Percentiles rank a stretch among this genome's conserved stretches.
Evolutionary conservation across 1,140 invertebrate genomes (phyloP).

Genomic region (Bombus sylvicola): DNA sequence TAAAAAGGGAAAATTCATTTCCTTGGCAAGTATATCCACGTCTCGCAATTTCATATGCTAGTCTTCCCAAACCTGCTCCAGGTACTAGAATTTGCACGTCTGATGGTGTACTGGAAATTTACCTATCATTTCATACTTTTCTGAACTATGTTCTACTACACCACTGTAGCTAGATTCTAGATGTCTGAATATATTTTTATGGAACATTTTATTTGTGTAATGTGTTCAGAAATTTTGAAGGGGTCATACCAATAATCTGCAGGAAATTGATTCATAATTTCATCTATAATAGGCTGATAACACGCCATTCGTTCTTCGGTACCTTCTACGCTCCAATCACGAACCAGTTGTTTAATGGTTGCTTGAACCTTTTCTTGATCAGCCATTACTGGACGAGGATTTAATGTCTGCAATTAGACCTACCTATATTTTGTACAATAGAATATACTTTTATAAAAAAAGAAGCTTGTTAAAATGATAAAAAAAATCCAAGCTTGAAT

Average conservation of each 20-base stretch:
- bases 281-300: conserved; percentile 95
- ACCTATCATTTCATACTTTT: conserved; percentile 72
- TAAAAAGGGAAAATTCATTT: conserved; percentile 98
- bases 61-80: conserved; percentile 95
- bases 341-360: conserved; percentile 96
- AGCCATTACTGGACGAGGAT: conserved; percentile 77
- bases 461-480: conserved; percentile 41
- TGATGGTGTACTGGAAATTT: conserved; percentile 77
- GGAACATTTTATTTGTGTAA: not conserved
- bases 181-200: not conserved
- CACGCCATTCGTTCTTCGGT: conserved; percentile 92
- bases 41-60: conserved; percentile 96
- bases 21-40: conserved; percentile 96
- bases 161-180: conserved; percentile 1
- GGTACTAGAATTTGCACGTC: conserved; percentile 93
- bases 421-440: conserved; percentile 70
- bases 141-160: conserved; percentile 52
- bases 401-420: conserved; percentile 75
- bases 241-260: conserved; percentile 80
- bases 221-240: not conserved
- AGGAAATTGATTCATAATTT: conserved; percentile 90
- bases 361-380: conserved; percentile 95
- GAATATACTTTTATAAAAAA: conserved; percentile 60
- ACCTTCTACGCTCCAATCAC: conserved; percentile 97
- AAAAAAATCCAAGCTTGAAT: conserved; percentile 31